phyloP scores from a whole-genome alignment of 2,888 invertebrate genomes.

The Lycaena phlaeas region DNA sequence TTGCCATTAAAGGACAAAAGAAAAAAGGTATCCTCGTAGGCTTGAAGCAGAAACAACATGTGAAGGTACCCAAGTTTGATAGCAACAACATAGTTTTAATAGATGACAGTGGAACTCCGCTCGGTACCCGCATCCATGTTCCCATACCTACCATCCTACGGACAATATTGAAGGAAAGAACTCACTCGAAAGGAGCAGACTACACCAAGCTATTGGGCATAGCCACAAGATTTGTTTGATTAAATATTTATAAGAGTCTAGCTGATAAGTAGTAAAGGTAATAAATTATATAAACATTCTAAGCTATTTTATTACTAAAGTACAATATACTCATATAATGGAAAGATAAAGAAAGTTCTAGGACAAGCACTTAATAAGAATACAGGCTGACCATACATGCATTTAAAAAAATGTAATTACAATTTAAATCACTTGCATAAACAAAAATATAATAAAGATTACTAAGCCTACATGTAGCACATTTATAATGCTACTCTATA shows the following conservation, averaged over 20 bases:
- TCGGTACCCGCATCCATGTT: conserved; percentile 95
- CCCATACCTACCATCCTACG: conserved; percentile 94
- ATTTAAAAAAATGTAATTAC: too few relatives aligned
- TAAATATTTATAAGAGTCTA: conserved; percentile 7
- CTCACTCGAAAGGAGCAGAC: conserved; percentile 86
- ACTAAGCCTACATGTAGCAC: too few relatives aligned
- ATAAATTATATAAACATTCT: conserved; percentile 14
- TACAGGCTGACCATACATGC: too few relatives aligned
- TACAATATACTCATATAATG: too few relatives aligned
- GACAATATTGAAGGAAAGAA: conserved; percentile 86
- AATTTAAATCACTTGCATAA: too few relatives aligned
- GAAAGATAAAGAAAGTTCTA: too few relatives aligned
- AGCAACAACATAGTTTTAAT: conserved; percentile 96
- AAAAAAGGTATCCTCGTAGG: conserved; percentile 90
- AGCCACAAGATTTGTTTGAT: conserved; percentile 87
- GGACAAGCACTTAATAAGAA: too few relatives aligned
- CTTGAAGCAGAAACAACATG: conserved; percentile 84
- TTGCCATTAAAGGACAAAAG: conserved; percentile 96
- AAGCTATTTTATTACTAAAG: neutral
- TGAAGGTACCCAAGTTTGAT: conserved; percentile 91
- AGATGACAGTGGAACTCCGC: conserved; percentile 93
- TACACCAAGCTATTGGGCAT: conserved; percentile 94
- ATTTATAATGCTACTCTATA: too few relatives aligned
- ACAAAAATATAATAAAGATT: too few relatives aligned
- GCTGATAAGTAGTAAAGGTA: conserved; percentile 11